Evolutionary conservation across 2,888 invertebrate species (phyloP), one percentile per base, ranked within the genome.

Genomic region (Hemicrepidius hirtus): DNA sequence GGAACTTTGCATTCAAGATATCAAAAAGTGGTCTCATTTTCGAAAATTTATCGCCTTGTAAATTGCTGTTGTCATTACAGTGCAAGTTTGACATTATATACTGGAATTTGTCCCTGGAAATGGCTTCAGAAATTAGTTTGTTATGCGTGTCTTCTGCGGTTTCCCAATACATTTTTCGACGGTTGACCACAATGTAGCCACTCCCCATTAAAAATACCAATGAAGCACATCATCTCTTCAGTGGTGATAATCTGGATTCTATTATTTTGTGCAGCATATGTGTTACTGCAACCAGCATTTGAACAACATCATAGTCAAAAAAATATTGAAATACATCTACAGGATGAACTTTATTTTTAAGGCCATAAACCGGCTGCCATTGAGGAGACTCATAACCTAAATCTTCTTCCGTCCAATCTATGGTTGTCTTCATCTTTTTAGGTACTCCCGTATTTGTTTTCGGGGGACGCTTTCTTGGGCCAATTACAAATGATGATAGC

Each of bases 111-210:
- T 81, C 74, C 71, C 80, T 69, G 20, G 74, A 73, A 74, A 80
- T 78, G 40, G 76, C 74, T 73, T 71, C 40, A 62, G 74, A 75
- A 20, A 81, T 78, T 59, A 73, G 32, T 68, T 64, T 76, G 77
- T 78, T 77, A 68, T 60, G 62, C 16, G 76, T 74, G 68, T 81
- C 78, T 53, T 73, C 71, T 59, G 32, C 57, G 66, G 69, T 75
- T 73, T 78, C 73, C 78, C 80, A 82, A 73, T 78, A 79, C 78
- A 80, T 78, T 62, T 77, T 53, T 55, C 76, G 70, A 57, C 76
- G 63, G 44, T 78, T 75, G 20, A 80, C 49, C n/a, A 71, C 65
- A 18, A 64, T 62, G 69, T 79, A 79, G 24, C 79, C 80, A 68
- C 73, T 77, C 16, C 79, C 66, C 37, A 80, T 73, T 41, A 24